Evolutionary conservation across 2,888 invertebrate genomes (phyloP).

Genomic region (Scaptomyza parva): DNA sequence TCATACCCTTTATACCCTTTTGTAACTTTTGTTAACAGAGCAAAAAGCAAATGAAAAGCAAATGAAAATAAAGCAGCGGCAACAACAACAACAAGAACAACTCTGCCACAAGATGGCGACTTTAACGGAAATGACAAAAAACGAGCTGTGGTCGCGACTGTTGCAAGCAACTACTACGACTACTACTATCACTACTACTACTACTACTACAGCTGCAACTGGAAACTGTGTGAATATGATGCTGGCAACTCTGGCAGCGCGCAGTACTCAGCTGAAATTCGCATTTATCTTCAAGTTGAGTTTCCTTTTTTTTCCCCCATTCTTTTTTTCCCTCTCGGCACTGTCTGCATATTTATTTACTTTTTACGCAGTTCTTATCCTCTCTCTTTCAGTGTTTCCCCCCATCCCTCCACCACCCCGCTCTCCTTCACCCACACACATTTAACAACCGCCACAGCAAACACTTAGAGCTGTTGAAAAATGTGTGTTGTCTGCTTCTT

Average conservation of each 20-base stretch:
- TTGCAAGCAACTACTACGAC: too few relatives aligned
- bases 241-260: constrained; percentile 15
- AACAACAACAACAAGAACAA: constrained; percentile 11
- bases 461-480: constrained; percentile 26
- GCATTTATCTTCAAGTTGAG: constrained; percentile 72
- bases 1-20: too few relatives aligned
- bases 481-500: constrained; percentile 49
- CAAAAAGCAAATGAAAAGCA: background rate
- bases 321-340: background rate
- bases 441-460: background rate
- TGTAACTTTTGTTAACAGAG: background rate
- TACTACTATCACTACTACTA: too few relatives aligned
- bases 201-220: constrained; percentile 4
- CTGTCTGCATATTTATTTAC: constrained; percentile 59
- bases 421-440: constrained; percentile 10
- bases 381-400: background rate
- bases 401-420: too few relatives aligned
- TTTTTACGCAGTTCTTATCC: constrained; percentile 12
- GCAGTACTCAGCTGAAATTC: constrained; percentile 56
- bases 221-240: constrained; percentile 12
- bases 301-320: constrained; percentile 19
- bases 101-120: constrained; percentile 27
- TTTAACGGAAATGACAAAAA: constrained; percentile 64
- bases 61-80: constrained; percentile 14
- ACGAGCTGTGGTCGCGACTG: constrained; percentile 39